These are phyloP conservation scores for Aphis craccivora DNA, from an alignment of 1,140 invertebrate species.

Conservation along the genomic window DNA sequence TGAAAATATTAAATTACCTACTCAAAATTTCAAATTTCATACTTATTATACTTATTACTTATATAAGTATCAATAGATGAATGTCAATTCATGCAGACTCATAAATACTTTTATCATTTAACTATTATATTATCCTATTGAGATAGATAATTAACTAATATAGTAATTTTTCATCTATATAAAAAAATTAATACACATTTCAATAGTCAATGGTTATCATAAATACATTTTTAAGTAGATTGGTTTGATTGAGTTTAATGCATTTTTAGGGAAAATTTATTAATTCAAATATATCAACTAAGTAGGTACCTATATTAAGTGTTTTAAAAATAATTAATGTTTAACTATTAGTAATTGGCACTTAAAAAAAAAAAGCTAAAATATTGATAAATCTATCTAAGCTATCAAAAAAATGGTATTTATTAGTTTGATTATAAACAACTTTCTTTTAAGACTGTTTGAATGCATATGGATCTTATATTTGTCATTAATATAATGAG, in stretches of 20 bases:
- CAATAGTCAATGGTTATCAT: no score
- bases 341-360: no score
- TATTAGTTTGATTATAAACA: background rate
- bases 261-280: no score
- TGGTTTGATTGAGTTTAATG: no score
- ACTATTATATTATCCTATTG: background rate
- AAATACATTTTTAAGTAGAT: no score
- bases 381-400: no score
- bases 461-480: background rate
- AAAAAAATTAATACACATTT: no score
- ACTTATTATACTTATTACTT: background rate
- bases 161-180: background rate
- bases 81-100: background rate
- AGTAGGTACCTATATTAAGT: no score
- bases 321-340: no score
- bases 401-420: background rate
- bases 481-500: background rate
- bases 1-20: background rate
- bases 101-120: background rate
- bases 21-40: background rate
- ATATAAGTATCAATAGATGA: no score
- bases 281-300: no score
- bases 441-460: background rate
- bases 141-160: background rate
- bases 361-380: no score